Percentiles rank a stretch among this genome's conserved stretches.
These are phyloP conservation scores for Synergus itoensis DNA, from an alignment of 2,888 invertebrate species.

Conservation along the genomic window DNA sequence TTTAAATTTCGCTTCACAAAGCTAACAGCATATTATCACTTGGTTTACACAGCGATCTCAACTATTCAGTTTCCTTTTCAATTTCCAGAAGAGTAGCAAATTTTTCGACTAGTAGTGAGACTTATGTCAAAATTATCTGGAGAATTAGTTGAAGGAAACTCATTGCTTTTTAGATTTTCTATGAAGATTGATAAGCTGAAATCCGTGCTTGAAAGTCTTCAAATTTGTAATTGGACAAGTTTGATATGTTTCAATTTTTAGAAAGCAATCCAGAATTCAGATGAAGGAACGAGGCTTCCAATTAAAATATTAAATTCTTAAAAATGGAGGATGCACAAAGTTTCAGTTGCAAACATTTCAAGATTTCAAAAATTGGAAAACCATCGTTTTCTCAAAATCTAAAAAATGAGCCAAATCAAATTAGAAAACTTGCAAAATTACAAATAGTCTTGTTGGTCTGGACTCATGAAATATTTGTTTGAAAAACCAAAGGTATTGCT, in stretches of 20 bases:
- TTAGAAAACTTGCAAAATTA: not conserved
- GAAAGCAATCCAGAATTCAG: not conserved
- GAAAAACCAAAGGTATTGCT: not conserved
- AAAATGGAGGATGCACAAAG: too few species aligned
- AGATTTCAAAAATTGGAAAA: not conserved
- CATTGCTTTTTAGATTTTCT: not conserved
- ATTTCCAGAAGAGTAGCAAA: constrained; percentile 18
- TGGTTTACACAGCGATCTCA: constrained; percentile 34
- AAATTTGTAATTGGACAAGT: too few species aligned
- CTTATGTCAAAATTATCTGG: not conserved
- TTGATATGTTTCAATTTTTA: not conserved
- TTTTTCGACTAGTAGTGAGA: constrained; percentile 27
- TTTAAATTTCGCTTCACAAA: constrained; percentile 52
- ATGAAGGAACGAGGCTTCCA: too few species aligned
- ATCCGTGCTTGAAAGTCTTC: too few species aligned
- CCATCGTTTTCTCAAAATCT: not conserved
- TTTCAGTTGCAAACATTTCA: not conserved
- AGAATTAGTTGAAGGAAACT: not conserved
- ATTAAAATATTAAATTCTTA: too few species aligned
- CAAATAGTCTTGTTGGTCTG: not conserved
- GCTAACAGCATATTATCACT: constrained; percentile 49
- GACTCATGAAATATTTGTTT: too few species aligned
- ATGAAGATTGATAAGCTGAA: too few species aligned
- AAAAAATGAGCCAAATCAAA: not conserved
- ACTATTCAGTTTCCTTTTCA: constrained; percentile 4